phyloP scores from a whole-genome alignment of 1,140 invertebrate genomes.

The Elysia chlorotica region DNA sequence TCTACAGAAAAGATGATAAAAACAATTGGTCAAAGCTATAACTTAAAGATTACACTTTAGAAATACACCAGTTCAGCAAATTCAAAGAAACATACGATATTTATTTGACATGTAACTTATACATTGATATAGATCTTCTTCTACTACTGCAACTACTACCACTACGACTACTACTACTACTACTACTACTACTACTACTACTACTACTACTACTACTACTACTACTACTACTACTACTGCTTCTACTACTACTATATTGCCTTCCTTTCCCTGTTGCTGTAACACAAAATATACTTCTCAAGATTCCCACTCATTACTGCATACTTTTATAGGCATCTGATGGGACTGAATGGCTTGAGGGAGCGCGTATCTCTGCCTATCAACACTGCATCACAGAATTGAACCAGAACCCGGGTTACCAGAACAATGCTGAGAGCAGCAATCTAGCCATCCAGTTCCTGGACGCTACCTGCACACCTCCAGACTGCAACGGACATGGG shows the following conservation, averaged over 20 bases:
- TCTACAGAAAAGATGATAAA: too few relatives aligned
- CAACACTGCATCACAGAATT: not conserved
- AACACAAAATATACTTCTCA: not conserved
- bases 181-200: too few relatives aligned
- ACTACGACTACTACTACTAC: too few relatives aligned
- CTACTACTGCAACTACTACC: too few relatives aligned
- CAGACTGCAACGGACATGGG: slow-evolving; percentile 19
- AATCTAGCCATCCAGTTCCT: not conserved
- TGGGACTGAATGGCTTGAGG: not conserved
- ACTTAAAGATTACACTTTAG: not conserved
- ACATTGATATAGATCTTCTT: too few relatives aligned
- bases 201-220: too few relatives aligned
- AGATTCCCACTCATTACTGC: not conserved
- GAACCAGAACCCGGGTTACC: slow-evolving; percentile 4
- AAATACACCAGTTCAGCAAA: not conserved
- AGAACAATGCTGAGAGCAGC: not conserved
- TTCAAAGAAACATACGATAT: not conserved
- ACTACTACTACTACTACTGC: too few relatives aligned
- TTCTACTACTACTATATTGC: too few relatives aligned
- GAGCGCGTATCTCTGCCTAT: not conserved
- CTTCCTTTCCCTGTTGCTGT: too few relatives aligned
- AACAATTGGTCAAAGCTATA: not conserved
- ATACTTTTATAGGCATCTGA: not conserved
- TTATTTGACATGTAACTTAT: not conserved
- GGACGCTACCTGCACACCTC: slow-evolving; percentile 12